phyloP scores from a whole-genome alignment of 2,888 invertebrate genomes.

The Caenorhabditis sinica region DNA sequence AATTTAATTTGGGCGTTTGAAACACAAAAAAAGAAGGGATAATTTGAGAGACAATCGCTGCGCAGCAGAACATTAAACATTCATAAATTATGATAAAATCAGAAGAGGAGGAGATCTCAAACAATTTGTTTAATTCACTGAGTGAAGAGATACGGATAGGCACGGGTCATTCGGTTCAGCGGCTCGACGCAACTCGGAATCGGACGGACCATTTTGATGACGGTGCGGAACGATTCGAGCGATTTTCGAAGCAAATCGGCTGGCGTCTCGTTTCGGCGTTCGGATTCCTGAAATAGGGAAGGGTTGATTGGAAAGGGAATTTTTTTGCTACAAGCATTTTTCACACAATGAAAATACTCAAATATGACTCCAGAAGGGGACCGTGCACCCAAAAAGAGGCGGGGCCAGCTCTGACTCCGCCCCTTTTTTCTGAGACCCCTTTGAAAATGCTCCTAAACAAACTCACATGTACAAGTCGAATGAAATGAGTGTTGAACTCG shows the following conservation, averaged over 20 bases:
- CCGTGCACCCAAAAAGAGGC: too few relatives aligned
- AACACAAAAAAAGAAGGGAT: too few relatives aligned
- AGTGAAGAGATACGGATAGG: slow-evolving; percentile 46
- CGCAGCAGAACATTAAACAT: too few relatives aligned
- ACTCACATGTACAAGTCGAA: slow-evolving; percentile 72
- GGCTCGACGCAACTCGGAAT: slow-evolving; percentile 62
- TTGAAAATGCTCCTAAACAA: too few relatives aligned
- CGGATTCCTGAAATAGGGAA: slow-evolving; percentile 73
- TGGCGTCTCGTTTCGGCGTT: slow-evolving; percentile 39
- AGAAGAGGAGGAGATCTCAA: background rate
- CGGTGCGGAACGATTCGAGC: slow-evolving; percentile 71
- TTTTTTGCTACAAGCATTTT: background rate
- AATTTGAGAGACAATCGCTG: too few relatives aligned
- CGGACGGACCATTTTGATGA: slow-evolving; percentile 66
- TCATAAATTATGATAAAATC: background rate
- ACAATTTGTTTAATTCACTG: background rate
- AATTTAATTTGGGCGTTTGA: too few relatives aligned
- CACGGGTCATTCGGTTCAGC: slow-evolving; percentile 12
- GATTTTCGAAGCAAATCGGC: slow-evolving; percentile 63
- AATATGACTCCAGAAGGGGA: too few relatives aligned
- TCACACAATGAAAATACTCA: too few relatives aligned
- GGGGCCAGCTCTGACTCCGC: too few relatives aligned
- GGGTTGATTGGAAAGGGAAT: slow-evolving; percentile 22
- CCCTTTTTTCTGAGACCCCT: too few relatives aligned
- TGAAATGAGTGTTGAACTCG: slow-evolving; percentile 74